phyloP scores from a whole-genome alignment of 2,888 invertebrate genomes.

The Tineola bisselliella region DNA sequence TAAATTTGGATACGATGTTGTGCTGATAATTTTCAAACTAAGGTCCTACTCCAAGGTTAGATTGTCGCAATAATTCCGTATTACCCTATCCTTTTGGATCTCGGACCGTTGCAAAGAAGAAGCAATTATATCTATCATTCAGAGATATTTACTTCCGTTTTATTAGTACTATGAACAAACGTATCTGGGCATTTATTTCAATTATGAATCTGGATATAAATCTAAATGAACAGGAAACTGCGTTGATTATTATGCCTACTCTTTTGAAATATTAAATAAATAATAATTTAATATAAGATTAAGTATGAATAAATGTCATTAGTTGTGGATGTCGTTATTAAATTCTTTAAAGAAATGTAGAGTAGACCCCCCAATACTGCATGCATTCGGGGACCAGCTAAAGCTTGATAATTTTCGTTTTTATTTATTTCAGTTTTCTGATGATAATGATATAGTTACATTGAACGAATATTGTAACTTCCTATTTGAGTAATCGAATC shows the following conservation, averaged over 20 bases:
- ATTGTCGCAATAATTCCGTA: no score
- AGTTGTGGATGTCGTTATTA: no score
- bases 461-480: neutral
- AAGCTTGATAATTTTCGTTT: no score
- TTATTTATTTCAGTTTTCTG: no score
- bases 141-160: neutral
- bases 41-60: no score
- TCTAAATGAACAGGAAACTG: constrained; percentile 1
- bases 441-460: no score
- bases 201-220: neutral
- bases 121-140: neutral
- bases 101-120: neutral
- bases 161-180: neutral
- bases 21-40: neutral
- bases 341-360: no score
- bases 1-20: neutral
- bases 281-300: no score
- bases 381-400: no score
- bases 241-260: neutral
- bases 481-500: neutral
- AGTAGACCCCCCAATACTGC: no score
- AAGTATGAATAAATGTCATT: no score
- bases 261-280: neutral
- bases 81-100: no score
- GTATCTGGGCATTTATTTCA: neutral